phyloP scores from a whole-genome alignment of 2,113 vertebrate species.

The Malaclemys terrapin region DNA sequence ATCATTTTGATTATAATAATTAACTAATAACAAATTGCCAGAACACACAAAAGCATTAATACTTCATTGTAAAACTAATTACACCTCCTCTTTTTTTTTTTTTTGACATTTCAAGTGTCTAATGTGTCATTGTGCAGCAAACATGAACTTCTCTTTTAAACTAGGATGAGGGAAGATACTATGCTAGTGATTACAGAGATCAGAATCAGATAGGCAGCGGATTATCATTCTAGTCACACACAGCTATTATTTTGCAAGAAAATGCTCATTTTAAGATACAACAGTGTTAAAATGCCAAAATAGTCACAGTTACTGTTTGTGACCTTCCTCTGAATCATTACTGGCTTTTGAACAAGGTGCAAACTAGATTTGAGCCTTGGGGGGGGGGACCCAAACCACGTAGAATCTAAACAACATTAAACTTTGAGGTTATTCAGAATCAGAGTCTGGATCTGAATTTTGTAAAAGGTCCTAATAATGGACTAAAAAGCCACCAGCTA shows the following conservation, averaged over 20 bases:
- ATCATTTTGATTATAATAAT: neutral
- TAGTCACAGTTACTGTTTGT: neutral
- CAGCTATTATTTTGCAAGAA: constrained; percentile 6
- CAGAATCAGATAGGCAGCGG: neutral
- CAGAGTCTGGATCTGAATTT: neutral
- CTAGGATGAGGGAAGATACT: neutral
- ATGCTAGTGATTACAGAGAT: neutral
- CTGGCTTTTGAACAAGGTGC: neutral
- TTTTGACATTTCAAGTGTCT: neutral
- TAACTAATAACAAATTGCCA: fast-evolving
- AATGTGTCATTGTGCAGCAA: neutral
- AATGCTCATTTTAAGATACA: neutral
- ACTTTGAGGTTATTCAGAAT: neutral
- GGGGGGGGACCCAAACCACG: neutral
- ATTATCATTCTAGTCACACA: neutral
- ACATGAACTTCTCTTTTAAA: neutral
- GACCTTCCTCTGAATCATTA: neutral
- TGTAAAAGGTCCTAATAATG: neutral
- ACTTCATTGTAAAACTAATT: neutral
- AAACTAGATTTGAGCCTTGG: neutral
- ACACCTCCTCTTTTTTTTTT: neutral
- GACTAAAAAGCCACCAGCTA: fast-evolving
- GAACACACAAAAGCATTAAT: neutral
- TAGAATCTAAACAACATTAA: neutral
- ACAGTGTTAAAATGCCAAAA: neutral